Percentiles rank a stretch among this genome's conserved stretches.
phyloP scores from a whole-genome alignment of 2,888 invertebrate species.

The Chironomus riparius region DNA sequence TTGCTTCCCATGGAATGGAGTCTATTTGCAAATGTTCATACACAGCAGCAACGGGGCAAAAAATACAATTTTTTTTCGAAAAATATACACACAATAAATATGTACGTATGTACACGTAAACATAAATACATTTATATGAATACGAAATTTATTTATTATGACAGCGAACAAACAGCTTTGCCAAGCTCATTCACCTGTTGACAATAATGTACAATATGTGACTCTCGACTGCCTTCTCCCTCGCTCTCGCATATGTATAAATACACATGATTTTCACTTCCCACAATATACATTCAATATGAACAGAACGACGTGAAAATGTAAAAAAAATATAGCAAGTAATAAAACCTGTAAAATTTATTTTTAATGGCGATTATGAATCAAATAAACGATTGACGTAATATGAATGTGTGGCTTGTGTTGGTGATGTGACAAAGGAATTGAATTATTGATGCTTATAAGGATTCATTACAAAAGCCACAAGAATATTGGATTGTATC shows the following conservation, averaged over 20 bases:
- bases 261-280: no score
- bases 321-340: background rate
- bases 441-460: no score
- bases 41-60: background rate
- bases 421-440: no score
- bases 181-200: slow-evolving; percentile 21
- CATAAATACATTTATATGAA: slow-evolving; percentile 5
- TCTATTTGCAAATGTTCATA: background rate
- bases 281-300: background rate
- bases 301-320: background rate
- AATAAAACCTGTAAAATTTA: background rate
- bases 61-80: background rate
- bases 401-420: no score
- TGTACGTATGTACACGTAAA: background rate
- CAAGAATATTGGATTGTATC: no score
- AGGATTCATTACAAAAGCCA: no score
- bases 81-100: background rate
- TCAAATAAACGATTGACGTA: no score
- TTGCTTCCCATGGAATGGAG: background rate
- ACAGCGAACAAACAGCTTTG: slow-evolving; percentile 21
- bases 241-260: background rate
- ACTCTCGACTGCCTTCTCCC: background rate
- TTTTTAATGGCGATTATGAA: no score
- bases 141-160: slow-evolving; percentile 20
- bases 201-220: slow-evolving; percentile 16